A percentile compares a stretch with the other conserved stretches of the same genome.
These are phyloP conservation scores for Ochropleura plecta DNA, from an alignment of 2,888 invertebrate genomes.

Conservation along the genomic window DNA sequence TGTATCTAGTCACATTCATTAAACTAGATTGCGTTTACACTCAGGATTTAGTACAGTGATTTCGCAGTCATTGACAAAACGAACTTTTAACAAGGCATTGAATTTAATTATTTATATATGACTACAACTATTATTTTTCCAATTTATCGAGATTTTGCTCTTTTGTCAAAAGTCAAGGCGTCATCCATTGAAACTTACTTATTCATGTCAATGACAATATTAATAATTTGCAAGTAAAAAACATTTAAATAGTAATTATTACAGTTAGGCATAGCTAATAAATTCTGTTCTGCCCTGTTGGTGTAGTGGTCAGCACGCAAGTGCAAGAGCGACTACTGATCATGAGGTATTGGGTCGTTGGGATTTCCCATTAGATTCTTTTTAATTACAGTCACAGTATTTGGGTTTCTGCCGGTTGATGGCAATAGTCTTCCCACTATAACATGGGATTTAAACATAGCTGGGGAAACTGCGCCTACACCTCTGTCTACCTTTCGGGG, in stretches of 20 bases:
- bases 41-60: constrained; percentile 7
- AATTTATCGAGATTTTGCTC: constrained; percentile 23
- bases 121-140: constrained; percentile 28
- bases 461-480: too few species aligned
- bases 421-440: too few species aligned
- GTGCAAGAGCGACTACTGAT: neutral
- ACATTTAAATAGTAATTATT: neutral
- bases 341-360: neutral
- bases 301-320: neutral
- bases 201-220: constrained; percentile 23
- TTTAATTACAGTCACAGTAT: too few species aligned
- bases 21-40: constrained; percentile 9
- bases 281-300: neutral
- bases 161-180: constrained; percentile 54
- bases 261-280: neutral
- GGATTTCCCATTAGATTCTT: too few species aligned
- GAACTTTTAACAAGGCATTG: constrained; percentile 37
- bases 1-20: neutral
- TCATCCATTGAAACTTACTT: neutral
- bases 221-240: constrained; percentile 2
- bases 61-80: constrained; percentile 25
- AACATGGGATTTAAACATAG: too few species aligned
- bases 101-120: constrained; percentile 38
- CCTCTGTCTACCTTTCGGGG: neutral
- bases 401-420: too few species aligned